phyloP scores from a whole-genome alignment of 2,888 invertebrate genomes.

The Metacarcinus magister region DNA sequence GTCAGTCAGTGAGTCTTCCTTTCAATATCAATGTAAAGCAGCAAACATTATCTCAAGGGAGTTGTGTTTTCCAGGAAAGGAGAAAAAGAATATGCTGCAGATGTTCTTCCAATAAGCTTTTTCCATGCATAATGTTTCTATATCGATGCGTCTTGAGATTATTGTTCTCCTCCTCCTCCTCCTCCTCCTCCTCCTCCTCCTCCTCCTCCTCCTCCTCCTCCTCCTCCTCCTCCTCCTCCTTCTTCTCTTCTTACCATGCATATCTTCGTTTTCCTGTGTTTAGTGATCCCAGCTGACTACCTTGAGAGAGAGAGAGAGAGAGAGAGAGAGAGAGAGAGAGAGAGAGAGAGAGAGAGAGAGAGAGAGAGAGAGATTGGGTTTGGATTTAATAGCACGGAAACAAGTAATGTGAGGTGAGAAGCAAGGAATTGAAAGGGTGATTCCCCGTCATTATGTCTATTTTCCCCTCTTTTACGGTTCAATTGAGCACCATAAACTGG shows the following conservation, averaged over 20 bases:
- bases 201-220: too few species aligned
- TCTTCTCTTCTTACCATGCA: neutral
- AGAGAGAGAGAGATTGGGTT: too few species aligned
- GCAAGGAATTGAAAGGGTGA: neutral
- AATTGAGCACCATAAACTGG: neutral
- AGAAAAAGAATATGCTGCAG: too few species aligned
- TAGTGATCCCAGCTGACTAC: neutral
- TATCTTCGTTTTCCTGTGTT: neutral
- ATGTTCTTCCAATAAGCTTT: too few species aligned
- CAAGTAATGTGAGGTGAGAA: neutral
- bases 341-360: neutral
- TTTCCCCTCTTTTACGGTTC: slow-evolving; percentile 11
- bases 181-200: too few species aligned
- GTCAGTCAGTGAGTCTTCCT: neutral
- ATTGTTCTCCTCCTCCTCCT: too few species aligned
- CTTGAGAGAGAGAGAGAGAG: neutral
- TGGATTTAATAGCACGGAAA: too few species aligned
- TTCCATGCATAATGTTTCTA: too few species aligned
- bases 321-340: neutral
- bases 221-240: neutral
- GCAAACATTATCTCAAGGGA: neutral
- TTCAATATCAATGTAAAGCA: neutral
- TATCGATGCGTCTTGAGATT: too few species aligned
- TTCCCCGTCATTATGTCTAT: neutral
- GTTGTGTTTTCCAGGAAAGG: too few species aligned